phyloP scores from a whole-genome alignment of 2,797 vertebrate genomes.

The Apogon talboti region DNA sequence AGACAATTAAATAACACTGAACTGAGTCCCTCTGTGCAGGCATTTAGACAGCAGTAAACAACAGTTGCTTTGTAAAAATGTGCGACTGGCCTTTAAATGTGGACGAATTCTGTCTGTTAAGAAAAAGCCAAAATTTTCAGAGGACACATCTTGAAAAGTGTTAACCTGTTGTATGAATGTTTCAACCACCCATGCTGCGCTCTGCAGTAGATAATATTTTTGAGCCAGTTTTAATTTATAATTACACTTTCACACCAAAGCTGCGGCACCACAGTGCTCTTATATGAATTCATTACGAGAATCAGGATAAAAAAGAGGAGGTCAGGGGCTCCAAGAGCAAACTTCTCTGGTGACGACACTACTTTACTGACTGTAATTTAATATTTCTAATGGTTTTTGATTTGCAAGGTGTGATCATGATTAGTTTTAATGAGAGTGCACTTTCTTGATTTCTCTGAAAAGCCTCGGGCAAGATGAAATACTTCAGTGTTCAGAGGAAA shows the following conservation, averaged over 20 bases:
- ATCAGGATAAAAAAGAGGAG: slow-evolving; percentile 41
- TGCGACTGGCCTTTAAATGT: slow-evolving; percentile 12
- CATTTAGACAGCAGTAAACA: not conserved
- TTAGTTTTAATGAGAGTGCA: slow-evolving; percentile 46
- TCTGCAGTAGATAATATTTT: slow-evolving; percentile 5
- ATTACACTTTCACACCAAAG: slow-evolving; percentile 37
- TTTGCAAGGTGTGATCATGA: slow-evolving; percentile 49
- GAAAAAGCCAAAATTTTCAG: slow-evolving; percentile 15
- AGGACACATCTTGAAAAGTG: not conserved
- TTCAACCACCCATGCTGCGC: slow-evolving; percentile 1
- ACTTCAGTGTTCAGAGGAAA: slow-evolving; percentile 12
- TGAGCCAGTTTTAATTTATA: slow-evolving; percentile 8
- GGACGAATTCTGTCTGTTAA: slow-evolving; percentile 9
- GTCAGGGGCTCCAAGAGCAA: slow-evolving; percentile 27
- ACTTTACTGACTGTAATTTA: slow-evolving; percentile 48
- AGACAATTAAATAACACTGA: slow-evolving; percentile 16
- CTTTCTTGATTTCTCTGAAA: slow-evolving; percentile 33
- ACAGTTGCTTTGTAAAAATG: not conserved
- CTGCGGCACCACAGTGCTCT: slow-evolving; percentile 11
- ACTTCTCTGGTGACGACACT: slow-evolving; percentile 33
- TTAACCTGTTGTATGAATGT: not conserved
- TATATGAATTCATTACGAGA: slow-evolving; percentile 36
- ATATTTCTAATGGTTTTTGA: slow-evolving; percentile 56
- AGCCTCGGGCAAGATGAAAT: slow-evolving; percentile 27
- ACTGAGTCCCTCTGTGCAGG: not conserved